These are phyloP conservation scores for Albula goreensis DNA, from an alignment of 2,113 vertebrate genomes.

Conservation along the genomic window DNA sequence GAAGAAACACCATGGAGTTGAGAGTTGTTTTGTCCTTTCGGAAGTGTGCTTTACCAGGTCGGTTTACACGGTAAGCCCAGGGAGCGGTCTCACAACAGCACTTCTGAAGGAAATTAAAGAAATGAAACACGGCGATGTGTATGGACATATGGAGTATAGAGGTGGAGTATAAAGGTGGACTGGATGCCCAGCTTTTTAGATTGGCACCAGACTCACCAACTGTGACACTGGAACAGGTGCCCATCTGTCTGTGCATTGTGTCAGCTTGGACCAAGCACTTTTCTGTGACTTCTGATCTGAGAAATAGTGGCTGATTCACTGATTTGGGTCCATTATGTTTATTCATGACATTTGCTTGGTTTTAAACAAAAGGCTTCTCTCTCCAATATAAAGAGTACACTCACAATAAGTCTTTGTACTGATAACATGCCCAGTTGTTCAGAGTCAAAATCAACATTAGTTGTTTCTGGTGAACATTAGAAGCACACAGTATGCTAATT, in stretches of 20 bases:
- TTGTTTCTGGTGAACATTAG: background rate
- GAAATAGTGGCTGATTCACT: background rate
- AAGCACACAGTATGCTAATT: background rate
- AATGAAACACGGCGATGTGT: background rate
- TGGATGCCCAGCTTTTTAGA: background rate
- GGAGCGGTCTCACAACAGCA: background rate
- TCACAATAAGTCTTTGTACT: background rate
- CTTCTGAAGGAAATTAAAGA: background rate
- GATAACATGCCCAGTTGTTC: background rate
- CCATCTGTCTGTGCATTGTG: background rate
- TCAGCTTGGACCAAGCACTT: background rate
- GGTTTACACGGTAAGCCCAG: background rate
- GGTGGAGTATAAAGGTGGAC: background rate
- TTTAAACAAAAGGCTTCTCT: background rate
- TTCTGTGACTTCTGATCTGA: background rate
- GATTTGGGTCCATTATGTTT: background rate
- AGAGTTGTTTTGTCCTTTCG: background rate
- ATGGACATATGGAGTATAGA: background rate
- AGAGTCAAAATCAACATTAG: background rate
- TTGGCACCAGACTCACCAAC: background rate
- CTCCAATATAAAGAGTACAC: background rate
- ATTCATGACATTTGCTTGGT: background rate
- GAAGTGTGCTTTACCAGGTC: background rate
- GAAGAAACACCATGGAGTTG: background rate
- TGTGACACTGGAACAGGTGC: conserved; percentile 1